Evolutionary conservation across 2,797 vertebrate species (phyloP), one percentile per base, ranked within the genome.

Genomic region (Apodemus agrarius): DNA sequence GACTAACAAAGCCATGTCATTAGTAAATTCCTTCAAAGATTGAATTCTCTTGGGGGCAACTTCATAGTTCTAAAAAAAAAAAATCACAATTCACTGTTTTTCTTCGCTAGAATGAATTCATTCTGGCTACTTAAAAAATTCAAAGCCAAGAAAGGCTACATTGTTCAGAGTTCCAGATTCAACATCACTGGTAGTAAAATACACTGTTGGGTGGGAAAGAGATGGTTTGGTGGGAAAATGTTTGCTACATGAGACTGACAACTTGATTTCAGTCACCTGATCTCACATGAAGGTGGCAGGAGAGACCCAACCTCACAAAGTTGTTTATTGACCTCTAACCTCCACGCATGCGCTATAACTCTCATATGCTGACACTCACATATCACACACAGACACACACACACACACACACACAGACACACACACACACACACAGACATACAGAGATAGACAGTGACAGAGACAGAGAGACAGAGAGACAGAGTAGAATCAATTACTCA

Each of bases 11-110:
- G 90, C 72, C 81, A 86, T 80, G 65, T 4, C 54, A 49, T 85
- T 49, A 72, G 2, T 74, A 89, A 96, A 91, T 95, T 91, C 54
- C n/a, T 96, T 84, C 84, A 40, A 80, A 76, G 82, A 92, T 24
- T 90, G 37, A 95, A 86, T 92, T 96, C 74, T 87, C 19, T 46
- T 13, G n/a, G 72, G 63, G 2, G 74, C 75, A 61, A 85, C 19
- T 54, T 78, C n/a, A 26, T 78, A 74, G 24, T 17, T 57, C 29
- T 88, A 67, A 67, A 65, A 65, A 29, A 63, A 63, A 3, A 86
- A 90, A 43, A 76, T 43, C 72, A 61, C 5, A 76, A 34, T 85
- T 59, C 21, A 54, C 46, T n/a, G 4, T 26, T 86, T n/a, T 52
- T 86, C 52, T 61, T 76, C 37, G 34, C 54, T 85, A 61, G n/a